A percentile compares a stretch with the other conserved stretches of the same genome.
Evolutionary conservation across 1,140 invertebrate species (phyloP).

Genomic region (Hetaerina americana): DNA sequence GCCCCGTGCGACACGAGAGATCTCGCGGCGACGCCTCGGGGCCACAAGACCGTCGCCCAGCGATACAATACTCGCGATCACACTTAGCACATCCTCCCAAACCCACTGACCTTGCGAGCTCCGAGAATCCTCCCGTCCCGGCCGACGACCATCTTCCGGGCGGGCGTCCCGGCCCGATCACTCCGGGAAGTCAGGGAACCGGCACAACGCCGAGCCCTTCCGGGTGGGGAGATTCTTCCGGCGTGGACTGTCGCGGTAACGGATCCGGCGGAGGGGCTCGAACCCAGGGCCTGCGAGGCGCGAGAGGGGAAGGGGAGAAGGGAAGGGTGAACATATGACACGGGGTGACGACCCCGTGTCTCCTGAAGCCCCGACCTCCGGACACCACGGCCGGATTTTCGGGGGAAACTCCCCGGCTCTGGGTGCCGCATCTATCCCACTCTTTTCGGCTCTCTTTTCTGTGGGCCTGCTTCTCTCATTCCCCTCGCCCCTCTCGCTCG

Average conservation of each 20-base stretch:
- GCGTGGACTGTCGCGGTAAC: conserved; percentile 19
- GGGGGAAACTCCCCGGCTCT: background rate
- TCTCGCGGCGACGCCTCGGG: too few species aligned
- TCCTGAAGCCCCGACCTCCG: background rate
- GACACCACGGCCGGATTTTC: background rate
- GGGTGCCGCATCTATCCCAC: background rate
- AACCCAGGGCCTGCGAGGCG: conserved; percentile 33
- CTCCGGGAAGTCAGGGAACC: too few species aligned
- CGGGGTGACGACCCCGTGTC: conserved; percentile 16
- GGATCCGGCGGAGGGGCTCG: conserved; percentile 28
- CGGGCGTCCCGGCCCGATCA: too few species aligned
- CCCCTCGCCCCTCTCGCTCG: background rate
- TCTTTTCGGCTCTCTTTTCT: background rate
- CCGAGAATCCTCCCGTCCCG: too few species aligned
- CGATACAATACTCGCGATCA: conserved; percentile 25
- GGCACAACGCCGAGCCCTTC: too few species aligned
- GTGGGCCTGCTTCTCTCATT: too few species aligned
- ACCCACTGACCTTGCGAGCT: too few species aligned
- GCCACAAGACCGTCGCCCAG: too few species aligned
- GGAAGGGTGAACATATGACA: conserved; percentile 34
- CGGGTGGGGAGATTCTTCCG: too few species aligned
- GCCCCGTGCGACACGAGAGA: too few species aligned
- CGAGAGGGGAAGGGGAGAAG: conserved; percentile 32
- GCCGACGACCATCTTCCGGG: too few species aligned
- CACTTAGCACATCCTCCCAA: background rate